phyloP scores from a whole-genome alignment of 2,888 invertebrate genomes.

The Pseudolycoriella hygida region DNA sequence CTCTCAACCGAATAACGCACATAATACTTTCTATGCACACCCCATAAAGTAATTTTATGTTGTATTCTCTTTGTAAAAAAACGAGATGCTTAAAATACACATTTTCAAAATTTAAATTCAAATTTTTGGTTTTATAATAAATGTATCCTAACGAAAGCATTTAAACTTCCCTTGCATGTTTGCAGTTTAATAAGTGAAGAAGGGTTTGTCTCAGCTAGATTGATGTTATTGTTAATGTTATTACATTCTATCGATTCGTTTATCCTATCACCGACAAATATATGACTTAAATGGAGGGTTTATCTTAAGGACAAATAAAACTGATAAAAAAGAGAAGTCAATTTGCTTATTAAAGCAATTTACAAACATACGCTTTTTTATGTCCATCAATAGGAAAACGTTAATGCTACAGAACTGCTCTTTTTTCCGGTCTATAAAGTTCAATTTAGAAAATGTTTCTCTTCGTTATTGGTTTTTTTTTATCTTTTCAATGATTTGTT shows the following conservation, averaged over 20 bases:
- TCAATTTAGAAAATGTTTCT: background rate
- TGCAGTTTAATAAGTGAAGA: background rate
- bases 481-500: background rate
- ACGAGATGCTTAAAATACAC: no score
- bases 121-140: no score
- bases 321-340: background rate
- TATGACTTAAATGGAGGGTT: background rate
- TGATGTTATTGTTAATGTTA: no score
- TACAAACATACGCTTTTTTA: background rate
- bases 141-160: no score
- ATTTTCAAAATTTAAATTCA: no score
- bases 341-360: background rate
- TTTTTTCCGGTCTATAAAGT: conserved; percentile 1
- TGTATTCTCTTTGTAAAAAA: no score
- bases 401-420: background rate
- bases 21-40: no score
- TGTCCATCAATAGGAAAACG: background rate
- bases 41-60: no score
- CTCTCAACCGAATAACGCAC: no score
- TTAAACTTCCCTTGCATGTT: background rate
- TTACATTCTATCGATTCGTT: no score
- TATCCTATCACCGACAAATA: no score
- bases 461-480: background rate
- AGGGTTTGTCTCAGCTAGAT: no score
- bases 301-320: background rate